A percentile compares a stretch with the other conserved stretches of the same genome.
These are phyloP conservation scores for Scaptomyza cyrtandrae DNA, from an alignment of 2,888 invertebrate species.

Conservation along the genomic window DNA sequence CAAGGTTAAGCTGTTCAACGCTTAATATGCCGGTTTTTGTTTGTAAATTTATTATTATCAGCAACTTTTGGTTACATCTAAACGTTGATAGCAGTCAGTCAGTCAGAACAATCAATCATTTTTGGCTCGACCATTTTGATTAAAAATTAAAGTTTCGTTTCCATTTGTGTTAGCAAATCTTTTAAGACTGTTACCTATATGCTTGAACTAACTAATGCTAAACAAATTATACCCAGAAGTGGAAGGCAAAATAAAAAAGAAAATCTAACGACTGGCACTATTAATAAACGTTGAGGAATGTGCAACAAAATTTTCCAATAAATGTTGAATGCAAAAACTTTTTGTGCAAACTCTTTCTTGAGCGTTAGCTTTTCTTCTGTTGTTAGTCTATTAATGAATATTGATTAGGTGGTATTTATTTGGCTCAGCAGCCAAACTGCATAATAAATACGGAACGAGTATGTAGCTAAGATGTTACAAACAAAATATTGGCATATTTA, in stretches of 20 bases:
- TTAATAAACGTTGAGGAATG: constrained; percentile 42
- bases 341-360: constrained; percentile 18
- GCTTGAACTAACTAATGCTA: not conserved
- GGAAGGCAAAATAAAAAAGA: not conserved
- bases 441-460: constrained; percentile 31
- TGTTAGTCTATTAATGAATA: constrained; percentile 64
- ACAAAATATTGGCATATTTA: constrained; percentile 65
- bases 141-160: too few species aligned
- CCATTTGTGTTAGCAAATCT: too few species aligned
- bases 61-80: too few species aligned
- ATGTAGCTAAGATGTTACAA: constrained; percentile 39
- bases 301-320: constrained; percentile 36
- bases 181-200: not conserved
- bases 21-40: not conserved
- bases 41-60: not conserved
- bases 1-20: not conserved
- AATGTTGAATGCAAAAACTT: constrained; percentile 28
- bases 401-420: constrained; percentile 63
- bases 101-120: too few species aligned
- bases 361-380: constrained; percentile 8
- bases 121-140: too few species aligned
- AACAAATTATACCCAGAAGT: too few species aligned
- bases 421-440: constrained; percentile 28
- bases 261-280: constrained; percentile 17
- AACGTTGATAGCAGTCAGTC: too few species aligned